A percentile compares a stretch with the other conserved stretches of the same genome.
phyloP scores from a whole-genome alignment of 2,797 vertebrate species.

The Artibeus jamaicensis region DNA sequence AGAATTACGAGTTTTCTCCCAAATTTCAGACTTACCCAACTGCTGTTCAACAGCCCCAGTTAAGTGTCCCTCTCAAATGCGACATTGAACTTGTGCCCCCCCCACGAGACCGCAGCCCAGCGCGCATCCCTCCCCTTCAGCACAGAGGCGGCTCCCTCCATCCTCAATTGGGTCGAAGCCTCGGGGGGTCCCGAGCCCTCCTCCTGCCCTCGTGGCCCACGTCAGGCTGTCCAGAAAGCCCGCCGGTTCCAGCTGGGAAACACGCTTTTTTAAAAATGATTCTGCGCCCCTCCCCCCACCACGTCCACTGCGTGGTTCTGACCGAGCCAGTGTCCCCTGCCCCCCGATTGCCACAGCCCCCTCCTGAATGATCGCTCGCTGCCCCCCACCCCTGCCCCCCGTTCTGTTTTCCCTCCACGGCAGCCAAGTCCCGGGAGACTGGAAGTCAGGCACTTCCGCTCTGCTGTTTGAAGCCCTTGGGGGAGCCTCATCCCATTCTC shows the following conservation, averaged over 20 bases:
- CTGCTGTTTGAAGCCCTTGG: background rate
- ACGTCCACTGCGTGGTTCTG: fast-evolving
- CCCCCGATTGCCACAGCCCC: fast-evolving
- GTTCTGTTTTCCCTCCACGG: background rate
- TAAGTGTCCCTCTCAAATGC: background rate
- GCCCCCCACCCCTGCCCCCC: too few relatives aligned
- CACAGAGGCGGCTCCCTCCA: background rate
- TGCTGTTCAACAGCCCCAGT: background rate
- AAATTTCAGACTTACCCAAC: background rate
- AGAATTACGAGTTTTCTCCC: background rate
- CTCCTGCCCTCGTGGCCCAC: background rate
- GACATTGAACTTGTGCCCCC: background rate
- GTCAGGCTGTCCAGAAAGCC: background rate
- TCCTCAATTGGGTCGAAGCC: background rate
- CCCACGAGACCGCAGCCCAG: too few relatives aligned
- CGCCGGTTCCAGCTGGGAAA: background rate
- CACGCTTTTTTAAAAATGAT: background rate
- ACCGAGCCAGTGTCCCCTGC: fast-evolving
- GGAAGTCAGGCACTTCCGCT: background rate
- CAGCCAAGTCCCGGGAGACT: background rate
- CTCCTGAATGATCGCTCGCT: background rate
- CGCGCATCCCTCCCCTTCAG: fast-evolving
- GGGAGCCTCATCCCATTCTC: background rate
- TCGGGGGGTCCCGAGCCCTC: background rate
- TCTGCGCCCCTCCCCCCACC: too few relatives aligned